A percentile compares a stretch with the other conserved stretches of the same genome.
Evolutionary conservation across 1,140 invertebrate genomes (phyloP).

Genomic region (Brachionus sp.): DNA sequence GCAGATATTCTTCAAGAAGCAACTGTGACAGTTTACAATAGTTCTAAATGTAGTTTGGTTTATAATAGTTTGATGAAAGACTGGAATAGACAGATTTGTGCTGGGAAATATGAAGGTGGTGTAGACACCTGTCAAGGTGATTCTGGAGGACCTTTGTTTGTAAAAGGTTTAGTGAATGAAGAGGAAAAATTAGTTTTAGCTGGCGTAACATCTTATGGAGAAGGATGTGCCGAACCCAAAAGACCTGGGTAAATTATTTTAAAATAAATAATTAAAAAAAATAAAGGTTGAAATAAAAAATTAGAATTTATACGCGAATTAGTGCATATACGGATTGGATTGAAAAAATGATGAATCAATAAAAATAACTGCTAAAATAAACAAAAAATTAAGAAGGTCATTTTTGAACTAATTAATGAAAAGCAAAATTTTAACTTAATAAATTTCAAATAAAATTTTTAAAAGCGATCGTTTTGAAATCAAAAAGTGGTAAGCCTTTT

Average conservation of each 20-base stretch:
- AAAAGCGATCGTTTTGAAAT: no score
- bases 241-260: neutral
- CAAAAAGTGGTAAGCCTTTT: no score
- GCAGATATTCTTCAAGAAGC: neutral
- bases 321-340: neutral
- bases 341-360: neutral
- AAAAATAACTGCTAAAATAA: no score
- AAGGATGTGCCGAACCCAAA: neutral
- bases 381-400: no score
- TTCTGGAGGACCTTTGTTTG: constrained; percentile 59
- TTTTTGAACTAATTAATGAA: no score
- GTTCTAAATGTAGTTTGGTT: neutral
- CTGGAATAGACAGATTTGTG: constrained; percentile 15
- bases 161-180: neutral
- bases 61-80: neutral
- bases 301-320: neutral
- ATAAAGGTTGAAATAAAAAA: no score
- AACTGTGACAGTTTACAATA: neutral
- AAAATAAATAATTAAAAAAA: no score
- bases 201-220: neutral
- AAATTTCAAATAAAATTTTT: no score
- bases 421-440: no score
- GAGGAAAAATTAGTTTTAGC: neutral
- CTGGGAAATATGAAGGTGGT: neutral
- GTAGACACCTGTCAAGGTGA: constrained; percentile 60